Base-by-base conservation (phyloP, 2,113 vertebrate species). In the Irena cyanogastra region DNA sequence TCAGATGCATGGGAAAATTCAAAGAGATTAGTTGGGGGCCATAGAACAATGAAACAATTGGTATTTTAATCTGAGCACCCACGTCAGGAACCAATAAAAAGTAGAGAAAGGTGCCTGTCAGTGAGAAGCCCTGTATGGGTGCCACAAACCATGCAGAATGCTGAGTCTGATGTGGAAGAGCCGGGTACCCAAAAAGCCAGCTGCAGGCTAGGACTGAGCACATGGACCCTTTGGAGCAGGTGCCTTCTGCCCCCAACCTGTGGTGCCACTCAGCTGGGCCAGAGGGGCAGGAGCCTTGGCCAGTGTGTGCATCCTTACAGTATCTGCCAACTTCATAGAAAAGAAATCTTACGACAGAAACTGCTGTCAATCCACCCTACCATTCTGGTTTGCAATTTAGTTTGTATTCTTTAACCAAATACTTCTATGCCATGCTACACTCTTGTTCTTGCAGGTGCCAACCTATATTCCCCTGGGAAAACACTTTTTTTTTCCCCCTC, bases 401-500 rank as follows among this genome's bases (percentile, higher is more conserved):
- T 41, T 37, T n/a, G 1, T 13, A 1, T 37, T 24, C 71, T 64
- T 81, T 81, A 35, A 81, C 17, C 65, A 45, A 69, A 41, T 22
- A 22, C 2, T n/a, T 54, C 53, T 33, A 60, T 49, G 50, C 24
- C 37, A 41, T 13, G 3, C 5, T 39, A 12, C 4, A 0, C 21
- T 64, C 61, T 18, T 75, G 11, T 27, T 79, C 60, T 57, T 85
- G 33, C 13, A 84, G 22, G 33, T 59, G 72, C 8, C 24, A 79
- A 18, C 14, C 39, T 69, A 26, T 54, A 74, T 9, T 69, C 8
- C 28, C 9, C 16, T 23, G 16, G 6, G 5, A 59, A 87, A 65
- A 61, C 6, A 21, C 0, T 0, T 44, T 3, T 10, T 44, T n/a
- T 71, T 79, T 18, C 2, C 21, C 17, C 17, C 42, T 56, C 41